Evolutionary conservation across 2,797 vertebrate genomes (phyloP), one percentile per base, ranked within the genome.

Genomic region (Propithecus perrieri): DNA sequence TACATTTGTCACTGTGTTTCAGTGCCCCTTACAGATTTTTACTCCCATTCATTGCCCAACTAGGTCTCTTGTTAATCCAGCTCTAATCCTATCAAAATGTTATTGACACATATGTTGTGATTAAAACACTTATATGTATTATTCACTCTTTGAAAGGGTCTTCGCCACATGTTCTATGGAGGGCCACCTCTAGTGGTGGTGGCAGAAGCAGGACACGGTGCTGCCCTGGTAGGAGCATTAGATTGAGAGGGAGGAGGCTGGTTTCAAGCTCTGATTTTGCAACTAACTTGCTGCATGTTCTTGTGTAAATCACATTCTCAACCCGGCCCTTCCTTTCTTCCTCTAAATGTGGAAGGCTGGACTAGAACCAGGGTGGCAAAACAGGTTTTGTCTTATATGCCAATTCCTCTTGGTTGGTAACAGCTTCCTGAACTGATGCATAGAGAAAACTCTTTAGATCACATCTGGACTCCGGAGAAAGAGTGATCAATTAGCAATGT

Each of bases 211-310:
- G 61, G 35, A 33, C 14, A 30, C 12, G 43, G 7, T 12, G 28
- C 17, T 78, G 12, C 20, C 1, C 0, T 28, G n/a, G 55, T 30
- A 67, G 59, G 0, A 55, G 5, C 48, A 0, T 43, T 83, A 15
- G 17, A 2, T 0, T 43, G 35, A 38, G 53, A 79, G 12, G 3
- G 24, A n/a, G 26, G 43, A 85, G n/a, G 24, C 81, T 86, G 33
- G 26, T 33, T 55, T 79, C 20, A 26, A 83, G 61, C 5, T 63
- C 38, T 59, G 41, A 63, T 26, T 86, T 90, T 72, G 26, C 28
- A 74, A 4, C 2, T 28, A 59, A 59, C 38, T 86, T 61, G 69
- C 61, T 35, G 24, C 4, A 18, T n/a, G 5, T 35, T 35, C 33
- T 85, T 18, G 18, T 65, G 24, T 69, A 53, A 85, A 53, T 89